A percentile compares a stretch with the other conserved stretches of the same genome.
Conservation (phyloP, 2,113 vertebrate species). For the Misgurnus anguillicaudatus region DNA sequence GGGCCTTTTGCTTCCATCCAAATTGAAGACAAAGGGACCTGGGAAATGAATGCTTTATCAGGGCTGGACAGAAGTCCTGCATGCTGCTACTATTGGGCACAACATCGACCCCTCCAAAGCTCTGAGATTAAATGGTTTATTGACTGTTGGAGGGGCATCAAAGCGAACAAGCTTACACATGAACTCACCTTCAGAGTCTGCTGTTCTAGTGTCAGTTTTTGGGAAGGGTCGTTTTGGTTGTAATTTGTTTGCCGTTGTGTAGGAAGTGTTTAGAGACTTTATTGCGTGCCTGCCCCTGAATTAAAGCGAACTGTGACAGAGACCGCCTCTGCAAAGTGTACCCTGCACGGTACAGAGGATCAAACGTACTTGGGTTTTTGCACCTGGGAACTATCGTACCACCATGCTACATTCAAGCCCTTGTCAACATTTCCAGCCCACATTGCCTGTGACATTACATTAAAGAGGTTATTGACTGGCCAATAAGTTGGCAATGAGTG, state of each 20-base stretch:
- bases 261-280: no score
- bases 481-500: constrained; percentile 75
- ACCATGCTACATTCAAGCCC: constrained; percentile 72
- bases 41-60: constrained; percentile 76
- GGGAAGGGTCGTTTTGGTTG: background rate
- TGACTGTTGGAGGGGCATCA: constrained; percentile 71
- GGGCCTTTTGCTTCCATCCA: constrained; percentile 67
- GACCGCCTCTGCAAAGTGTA: no score
- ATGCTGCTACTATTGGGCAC: constrained; percentile 66
- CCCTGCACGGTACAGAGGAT: no score
- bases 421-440: constrained; percentile 86
- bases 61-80: constrained; percentile 66
- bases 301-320: no score
- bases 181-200: constrained; percentile 74
- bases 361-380: constrained; percentile 53
- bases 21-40: constrained; percentile 73
- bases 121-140: constrained; percentile 79
- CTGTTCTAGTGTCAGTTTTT: constrained; percentile 25
- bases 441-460: constrained; percentile 87
- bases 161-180: constrained; percentile 57
- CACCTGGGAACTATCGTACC: constrained; percentile 81
- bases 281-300: no score
- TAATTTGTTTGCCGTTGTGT: background rate
- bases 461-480: constrained; percentile 98
- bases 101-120: constrained; percentile 69